Evolutionary conservation across 2,888 invertebrate species (phyloP).

Genomic region (Tetrapedia diversipes): DNA sequence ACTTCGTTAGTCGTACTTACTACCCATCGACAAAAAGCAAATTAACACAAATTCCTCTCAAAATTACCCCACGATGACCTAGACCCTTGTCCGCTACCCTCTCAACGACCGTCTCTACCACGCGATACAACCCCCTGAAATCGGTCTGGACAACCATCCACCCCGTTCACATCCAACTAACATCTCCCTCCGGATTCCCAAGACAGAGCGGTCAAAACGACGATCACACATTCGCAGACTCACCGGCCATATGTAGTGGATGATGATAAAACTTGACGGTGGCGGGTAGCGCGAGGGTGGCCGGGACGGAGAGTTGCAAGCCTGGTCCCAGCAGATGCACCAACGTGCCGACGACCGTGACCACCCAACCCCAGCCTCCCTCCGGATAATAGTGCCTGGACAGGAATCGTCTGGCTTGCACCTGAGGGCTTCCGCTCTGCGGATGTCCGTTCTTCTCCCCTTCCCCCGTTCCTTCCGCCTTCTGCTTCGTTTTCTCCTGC

Average conservation of each 20-base stretch:
- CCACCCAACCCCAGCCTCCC: constrained; percentile 94
- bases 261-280: constrained; percentile 75
- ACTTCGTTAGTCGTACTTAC: too few species aligned
- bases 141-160: background rate
- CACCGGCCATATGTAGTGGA: constrained; percentile 76
- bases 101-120: background rate
- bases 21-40: background rate
- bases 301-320: constrained; percentile 86
- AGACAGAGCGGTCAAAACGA: background rate
- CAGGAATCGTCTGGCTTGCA: constrained; percentile 87
- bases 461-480: constrained; percentile 72
- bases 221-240: constrained; percentile 32
- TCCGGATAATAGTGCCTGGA: constrained; percentile 93
- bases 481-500: constrained; percentile 5
- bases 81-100: too few species aligned
- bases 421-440: constrained; percentile 74
- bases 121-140: background rate
- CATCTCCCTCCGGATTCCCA: background rate
- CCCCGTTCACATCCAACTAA: background rate
- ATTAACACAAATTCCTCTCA: background rate
- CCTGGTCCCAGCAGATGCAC: constrained; percentile 91
- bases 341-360: constrained; percentile 86
- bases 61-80: background rate
- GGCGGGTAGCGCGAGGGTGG: constrained; percentile 72
- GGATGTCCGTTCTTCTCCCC: constrained; percentile 33